Conservation (phyloP, 2,888 invertebrate genomes). For the Esperia sulphurella region DNA sequence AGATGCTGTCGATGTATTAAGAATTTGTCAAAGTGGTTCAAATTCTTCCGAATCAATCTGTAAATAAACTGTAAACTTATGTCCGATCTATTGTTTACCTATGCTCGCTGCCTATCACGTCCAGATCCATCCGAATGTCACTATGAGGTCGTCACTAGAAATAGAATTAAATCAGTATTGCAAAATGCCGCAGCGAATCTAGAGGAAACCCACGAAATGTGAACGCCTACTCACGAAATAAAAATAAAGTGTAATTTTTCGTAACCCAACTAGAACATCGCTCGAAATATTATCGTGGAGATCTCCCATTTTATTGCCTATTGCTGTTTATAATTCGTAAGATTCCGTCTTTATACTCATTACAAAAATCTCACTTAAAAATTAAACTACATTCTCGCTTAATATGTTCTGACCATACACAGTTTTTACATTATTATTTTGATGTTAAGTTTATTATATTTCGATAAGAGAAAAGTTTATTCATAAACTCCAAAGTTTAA, state of each 20-base stretch:
- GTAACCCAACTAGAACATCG: conserved; percentile 16
- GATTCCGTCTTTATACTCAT: too few relatives aligned
- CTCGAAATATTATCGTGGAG: not conserved
- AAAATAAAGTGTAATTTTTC: conserved; percentile 47
- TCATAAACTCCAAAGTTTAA: too few relatives aligned
- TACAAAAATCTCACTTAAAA: too few relatives aligned
- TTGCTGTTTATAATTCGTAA: not conserved
- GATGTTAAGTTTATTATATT: too few relatives aligned
- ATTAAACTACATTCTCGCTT: too few relatives aligned
- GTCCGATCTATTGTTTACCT: conserved; percentile 19
- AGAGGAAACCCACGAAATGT: conserved; percentile 35
- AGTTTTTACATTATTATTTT: too few relatives aligned
- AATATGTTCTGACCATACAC: too few relatives aligned
- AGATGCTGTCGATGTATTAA: too few relatives aligned
- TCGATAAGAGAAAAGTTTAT: too few relatives aligned
- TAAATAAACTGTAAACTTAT: too few relatives aligned
- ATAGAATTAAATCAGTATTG: conserved; percentile 54
- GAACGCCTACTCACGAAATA: conserved; percentile 39
- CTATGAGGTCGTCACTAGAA: conserved; percentile 40
- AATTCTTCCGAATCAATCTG: too few relatives aligned
- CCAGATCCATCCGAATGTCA: conserved; percentile 21
- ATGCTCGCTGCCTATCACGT: conserved; percentile 22
- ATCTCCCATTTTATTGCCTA: conserved; percentile 11
- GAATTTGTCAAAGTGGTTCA: too few relatives aligned
- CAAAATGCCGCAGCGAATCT: conserved; percentile 41